Conservation (phyloP, 2,888 invertebrate species). For the Dryadula phaetusa region DNA sequence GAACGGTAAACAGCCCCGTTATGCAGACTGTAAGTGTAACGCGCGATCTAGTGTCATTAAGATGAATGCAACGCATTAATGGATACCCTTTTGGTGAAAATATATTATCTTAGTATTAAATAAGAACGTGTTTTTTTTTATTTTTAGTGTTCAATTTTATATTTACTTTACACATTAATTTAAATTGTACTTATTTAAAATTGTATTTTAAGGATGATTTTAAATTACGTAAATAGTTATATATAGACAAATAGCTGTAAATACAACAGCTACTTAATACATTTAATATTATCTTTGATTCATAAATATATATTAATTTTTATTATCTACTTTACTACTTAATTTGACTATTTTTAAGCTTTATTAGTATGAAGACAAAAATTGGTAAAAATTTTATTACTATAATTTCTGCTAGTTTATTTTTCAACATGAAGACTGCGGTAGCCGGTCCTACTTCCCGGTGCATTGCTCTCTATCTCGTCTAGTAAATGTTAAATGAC, state of each 20-base stretch:
- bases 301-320: no score
- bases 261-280: no score
- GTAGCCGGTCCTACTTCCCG: constrained; percentile 43
- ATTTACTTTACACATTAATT: not conserved
- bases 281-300: not conserved
- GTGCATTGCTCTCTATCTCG: constrained; percentile 44
- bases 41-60: constrained; percentile 54
- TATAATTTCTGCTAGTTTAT: constrained; percentile 15
- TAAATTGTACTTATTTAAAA: no score
- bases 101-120: constrained; percentile 19
- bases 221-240: no score
- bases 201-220: no score
- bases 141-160: not conserved
- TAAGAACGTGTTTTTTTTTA: not conserved
- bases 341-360: no score
- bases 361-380: not conserved
- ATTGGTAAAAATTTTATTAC: not conserved
- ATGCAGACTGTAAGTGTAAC: constrained; percentile 57
- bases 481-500: constrained; percentile 44
- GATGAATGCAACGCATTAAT: constrained; percentile 48
- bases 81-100: constrained; percentile 41
- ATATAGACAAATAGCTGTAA: no score
- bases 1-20: constrained; percentile 70
- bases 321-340: no score
- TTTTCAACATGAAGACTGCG: constrained; percentile 32